A percentile compares a stretch with the other conserved stretches of the same genome.
Conservation (phyloP, 2,888 invertebrate genomes). For the Gryllus longicercus region DNA sequence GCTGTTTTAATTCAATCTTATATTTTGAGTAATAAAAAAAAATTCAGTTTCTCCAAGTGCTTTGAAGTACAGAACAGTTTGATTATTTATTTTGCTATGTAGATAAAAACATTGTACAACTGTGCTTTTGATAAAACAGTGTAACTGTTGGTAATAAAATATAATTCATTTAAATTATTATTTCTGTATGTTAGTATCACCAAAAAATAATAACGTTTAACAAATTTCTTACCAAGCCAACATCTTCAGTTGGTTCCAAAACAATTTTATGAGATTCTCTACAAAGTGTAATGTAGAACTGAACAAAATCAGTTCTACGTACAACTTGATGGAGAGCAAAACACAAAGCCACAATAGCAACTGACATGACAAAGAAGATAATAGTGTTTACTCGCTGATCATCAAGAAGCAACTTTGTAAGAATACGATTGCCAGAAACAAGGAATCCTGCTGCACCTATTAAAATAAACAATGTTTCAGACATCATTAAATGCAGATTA, state of each 20-base stretch:
- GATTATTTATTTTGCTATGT: too few relatives aligned
- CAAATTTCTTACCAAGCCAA: conserved; percentile 60
- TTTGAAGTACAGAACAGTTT: too few relatives aligned
- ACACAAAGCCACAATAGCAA: conserved; percentile 70
- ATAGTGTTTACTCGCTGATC: conserved; percentile 79
- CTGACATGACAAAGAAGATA: conserved; percentile 80
- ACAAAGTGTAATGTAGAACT: conserved; percentile 73
- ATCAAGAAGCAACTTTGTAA: conserved; percentile 74
- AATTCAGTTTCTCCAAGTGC: too few relatives aligned
- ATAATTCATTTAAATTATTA: too few relatives aligned
- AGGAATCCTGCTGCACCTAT: conserved; percentile 81
- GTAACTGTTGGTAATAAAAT: too few relatives aligned
- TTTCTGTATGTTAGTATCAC: too few relatives aligned
- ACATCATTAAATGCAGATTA: not conserved
- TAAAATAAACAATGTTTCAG: conserved; percentile 37
- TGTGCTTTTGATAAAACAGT: too few relatives aligned
- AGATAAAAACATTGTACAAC: too few relatives aligned
- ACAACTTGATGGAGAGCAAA: conserved; percentile 74
- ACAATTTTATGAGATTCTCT: conserved; percentile 74
- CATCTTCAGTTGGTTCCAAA: conserved; percentile 81
- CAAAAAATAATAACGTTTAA: too few relatives aligned
- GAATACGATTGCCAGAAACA: conserved; percentile 78
- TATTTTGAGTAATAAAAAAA: too few relatives aligned
- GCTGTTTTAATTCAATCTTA: too few relatives aligned
- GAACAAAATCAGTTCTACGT: conserved; percentile 75